Evolutionary conservation across 2,888 invertebrate species (phyloP).

Genomic region (Notodonta ziczac): DNA sequence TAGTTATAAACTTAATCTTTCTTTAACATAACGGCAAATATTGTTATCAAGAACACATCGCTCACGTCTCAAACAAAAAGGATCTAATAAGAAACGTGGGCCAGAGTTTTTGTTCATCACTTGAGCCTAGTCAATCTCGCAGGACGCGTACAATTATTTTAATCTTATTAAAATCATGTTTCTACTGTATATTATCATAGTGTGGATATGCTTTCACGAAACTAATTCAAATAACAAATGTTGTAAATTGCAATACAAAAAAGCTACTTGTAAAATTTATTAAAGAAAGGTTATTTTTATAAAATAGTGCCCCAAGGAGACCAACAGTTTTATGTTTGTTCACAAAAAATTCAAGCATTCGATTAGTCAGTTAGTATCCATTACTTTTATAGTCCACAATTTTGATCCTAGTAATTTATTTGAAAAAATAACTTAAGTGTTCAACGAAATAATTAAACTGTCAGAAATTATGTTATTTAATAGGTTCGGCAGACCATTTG

Average conservation of each 20-base stretch:
- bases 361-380: conserved; percentile 23
- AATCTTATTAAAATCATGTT: conserved; percentile 81
- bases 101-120: conserved; percentile 67
- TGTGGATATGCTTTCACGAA: conserved; percentile 45
- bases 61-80: conserved; percentile 53
- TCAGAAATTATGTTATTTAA: conserved; percentile 44
- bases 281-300: conserved; percentile 9
- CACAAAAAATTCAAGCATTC: conserved; percentile 20
- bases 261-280: background rate
- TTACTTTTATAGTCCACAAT: conserved; percentile 33
- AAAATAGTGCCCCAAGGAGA: conserved; percentile 27
- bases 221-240: no score
- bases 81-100: conserved; percentile 60
- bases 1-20: background rate
- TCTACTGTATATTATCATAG: conserved; percentile 38
- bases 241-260: background rate
- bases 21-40: conserved; percentile 4
- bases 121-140: conserved; percentile 70
- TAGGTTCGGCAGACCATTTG: conserved; percentile 36
- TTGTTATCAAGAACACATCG: conserved; percentile 45
- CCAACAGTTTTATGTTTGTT: conserved; percentile 18
- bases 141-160: conserved; percentile 82
- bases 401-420: conserved; percentile 27
- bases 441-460: conserved; percentile 45
- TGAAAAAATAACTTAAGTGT: conserved; percentile 29